Base-by-base conservation (phyloP, 1,140 invertebrate species). In the Drosophila virilis region DNA sequence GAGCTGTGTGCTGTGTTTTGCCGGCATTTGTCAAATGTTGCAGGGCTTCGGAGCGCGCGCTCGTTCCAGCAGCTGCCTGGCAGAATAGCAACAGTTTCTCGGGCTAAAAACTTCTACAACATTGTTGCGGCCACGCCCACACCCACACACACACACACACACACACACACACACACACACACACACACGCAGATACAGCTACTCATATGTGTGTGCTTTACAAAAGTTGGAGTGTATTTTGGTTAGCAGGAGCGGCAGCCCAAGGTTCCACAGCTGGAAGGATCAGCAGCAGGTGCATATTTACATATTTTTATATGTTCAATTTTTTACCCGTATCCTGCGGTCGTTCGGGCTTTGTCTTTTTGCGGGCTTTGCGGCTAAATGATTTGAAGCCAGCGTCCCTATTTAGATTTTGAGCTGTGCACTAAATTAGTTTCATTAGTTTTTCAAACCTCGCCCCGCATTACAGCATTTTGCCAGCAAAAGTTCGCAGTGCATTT, bases 361-460 rank as follows among this genome's bases (percentile, higher is more conserved):
- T 50, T 35, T 55, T 57, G 43, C 12, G 12, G 13, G 52, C 37
- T 65, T 82, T 88, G 83, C 66, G 83, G 83, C 50, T 77, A 76
- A 88, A 86, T 82, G 83, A 86, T 86, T 86, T 86, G 82, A 79
- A 89, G 79, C 84, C 80, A 46, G 62, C 59, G 12, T 22, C 37
- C 61, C 46, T 71, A 61, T 65, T 77, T 88, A 59, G 77, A 77
- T 80, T 78, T 85, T 78, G 79, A 75, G 84, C 79, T 73, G 52
- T 81, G 71, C 79, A 86, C 83, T 83, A 88, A 86, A 86, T 89
- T 86, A 86, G 83, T 86, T 86, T 86, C 84, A 86, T 86, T 86
- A 79, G 86, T 86, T 78, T 83, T 46, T 35, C 40, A 15, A 28
- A 9, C 40, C 22, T 12, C 7, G 2, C 7, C 7, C 38, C 10